phyloP scores from a whole-genome alignment of 2,797 vertebrate species.

The Myotis pilosus region DNA sequence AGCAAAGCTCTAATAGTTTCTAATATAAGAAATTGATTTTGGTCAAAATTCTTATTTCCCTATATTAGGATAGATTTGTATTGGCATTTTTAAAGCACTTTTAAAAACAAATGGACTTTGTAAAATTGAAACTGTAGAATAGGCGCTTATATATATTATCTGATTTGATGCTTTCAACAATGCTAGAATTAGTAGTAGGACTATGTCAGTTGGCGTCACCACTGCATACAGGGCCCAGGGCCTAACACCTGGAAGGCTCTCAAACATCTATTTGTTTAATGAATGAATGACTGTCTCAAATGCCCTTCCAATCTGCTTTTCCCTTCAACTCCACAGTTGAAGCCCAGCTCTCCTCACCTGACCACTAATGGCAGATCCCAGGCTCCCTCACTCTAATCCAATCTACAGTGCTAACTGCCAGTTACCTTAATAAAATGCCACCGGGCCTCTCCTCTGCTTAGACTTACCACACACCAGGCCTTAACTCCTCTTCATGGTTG shows the following conservation, averaged over 20 bases:
- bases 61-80: background rate
- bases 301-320: background rate
- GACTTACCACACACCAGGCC: background rate
- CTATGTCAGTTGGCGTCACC: background rate
- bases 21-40: background rate
- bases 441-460: background rate
- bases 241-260: background rate
- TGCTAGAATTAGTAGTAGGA: background rate
- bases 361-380: background rate
- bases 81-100: background rate
- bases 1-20: conserved; percentile 26
- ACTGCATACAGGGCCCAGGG: background rate
- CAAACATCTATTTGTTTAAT: background rate
- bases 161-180: background rate
- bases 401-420: background rate
- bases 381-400: background rate
- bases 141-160: background rate
- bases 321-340: background rate
- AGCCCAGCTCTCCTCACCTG: background rate
- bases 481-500: background rate
- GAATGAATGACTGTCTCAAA: background rate
- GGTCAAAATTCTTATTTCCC: background rate
- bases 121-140: background rate
- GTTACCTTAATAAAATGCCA: background rate
- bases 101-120: background rate